Percentiles rank a stretch among this genome's conserved stretches.
phyloP scores from a whole-genome alignment of 2,797 vertebrate genomes.

The Cottoperca gobio region DNA sequence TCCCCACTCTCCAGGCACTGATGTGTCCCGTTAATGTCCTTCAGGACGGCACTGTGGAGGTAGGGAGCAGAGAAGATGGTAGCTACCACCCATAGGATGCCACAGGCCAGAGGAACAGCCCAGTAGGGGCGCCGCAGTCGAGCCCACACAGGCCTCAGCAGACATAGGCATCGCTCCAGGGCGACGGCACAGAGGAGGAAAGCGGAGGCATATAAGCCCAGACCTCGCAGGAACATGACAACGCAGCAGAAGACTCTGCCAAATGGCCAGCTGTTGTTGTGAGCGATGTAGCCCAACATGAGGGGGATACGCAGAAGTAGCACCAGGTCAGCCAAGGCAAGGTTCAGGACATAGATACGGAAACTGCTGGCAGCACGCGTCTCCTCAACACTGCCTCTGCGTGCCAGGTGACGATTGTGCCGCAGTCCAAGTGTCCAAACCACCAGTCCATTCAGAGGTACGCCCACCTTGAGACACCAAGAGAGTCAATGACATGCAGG shows the following conservation, averaged over 20 bases:
- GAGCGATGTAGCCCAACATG: slow-evolving; percentile 78
- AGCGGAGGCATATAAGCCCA: slow-evolving; percentile 83
- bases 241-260: slow-evolving; percentile 68
- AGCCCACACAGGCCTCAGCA: slow-evolving; percentile 85
- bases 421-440: slow-evolving; percentile 82
- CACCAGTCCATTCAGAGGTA: slow-evolving; percentile 82
- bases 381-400: slow-evolving; percentile 65
- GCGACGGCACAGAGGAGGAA: slow-evolving; percentile 86
- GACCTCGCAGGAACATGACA: slow-evolving; percentile 79
- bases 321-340: slow-evolving; percentile 85
- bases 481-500: not conserved
- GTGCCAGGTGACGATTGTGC: slow-evolving; percentile 42
- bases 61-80: slow-evolving; percentile 77
- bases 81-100: slow-evolving; percentile 79
- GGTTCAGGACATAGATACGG: slow-evolving; percentile 84
- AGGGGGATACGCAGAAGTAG: slow-evolving; percentile 81
- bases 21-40: fast-evolving
- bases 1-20: slow-evolving; percentile 62
- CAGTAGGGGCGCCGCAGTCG: slow-evolving; percentile 79
- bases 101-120: slow-evolving; percentile 82
- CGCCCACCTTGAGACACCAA: slow-evolving; percentile 71
- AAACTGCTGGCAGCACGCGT: slow-evolving; percentile 82
- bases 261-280: slow-evolving; percentile 80
- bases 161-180: slow-evolving; percentile 85
- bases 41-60: slow-evolving; percentile 53